A percentile compares a stretch with the other conserved stretches of the same genome.
These are phyloP conservation scores for Gallinago stenura DNA, from an alignment of 2,797 vertebrate genomes.

Conservation along the genomic window DNA sequence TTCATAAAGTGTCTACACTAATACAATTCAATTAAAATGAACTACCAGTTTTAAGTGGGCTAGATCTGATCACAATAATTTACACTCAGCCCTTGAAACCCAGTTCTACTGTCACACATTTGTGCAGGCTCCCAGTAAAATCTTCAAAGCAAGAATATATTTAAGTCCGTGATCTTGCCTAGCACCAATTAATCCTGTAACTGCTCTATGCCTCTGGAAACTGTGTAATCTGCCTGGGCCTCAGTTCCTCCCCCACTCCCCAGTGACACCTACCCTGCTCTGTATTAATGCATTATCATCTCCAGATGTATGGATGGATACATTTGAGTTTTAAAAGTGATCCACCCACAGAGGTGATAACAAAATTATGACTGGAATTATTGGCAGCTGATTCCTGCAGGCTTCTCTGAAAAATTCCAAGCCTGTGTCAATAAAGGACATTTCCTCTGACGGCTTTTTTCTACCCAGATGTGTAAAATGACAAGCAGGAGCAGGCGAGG, in stretches of 20 bases:
- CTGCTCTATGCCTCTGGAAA: constrained; percentile 63
- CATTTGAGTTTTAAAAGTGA: not conserved
- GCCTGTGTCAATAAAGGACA: not conserved
- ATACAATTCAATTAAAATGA: constrained; percentile 67
- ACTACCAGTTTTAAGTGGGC: constrained; percentile 56
- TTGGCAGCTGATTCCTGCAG: not conserved
- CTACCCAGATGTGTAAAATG: not conserved
- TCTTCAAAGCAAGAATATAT: constrained; percentile 64
- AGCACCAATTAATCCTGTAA: constrained; percentile 57
- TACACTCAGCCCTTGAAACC: constrained; percentile 34
- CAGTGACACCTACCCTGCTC: not conserved
- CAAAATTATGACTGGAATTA: not conserved
- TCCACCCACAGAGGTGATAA: not conserved
- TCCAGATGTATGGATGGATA: not conserved
- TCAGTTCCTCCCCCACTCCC: constrained; percentile 21
- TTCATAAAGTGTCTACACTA: constrained; percentile 54
- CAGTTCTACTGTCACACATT: constrained; percentile 48
- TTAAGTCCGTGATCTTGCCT: constrained; percentile 61
- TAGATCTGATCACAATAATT: constrained; percentile 63
- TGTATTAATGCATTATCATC: not conserved
- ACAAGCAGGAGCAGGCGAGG: not conserved
- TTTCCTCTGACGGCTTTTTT: not conserved
- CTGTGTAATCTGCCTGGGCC: constrained; percentile 23
- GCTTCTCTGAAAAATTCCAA: not conserved
- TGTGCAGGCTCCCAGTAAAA: constrained; percentile 51